Evolutionary conservation across 2,888 invertebrate genomes (phyloP).

Genomic region (Amblyjoppa proteus): DNA sequence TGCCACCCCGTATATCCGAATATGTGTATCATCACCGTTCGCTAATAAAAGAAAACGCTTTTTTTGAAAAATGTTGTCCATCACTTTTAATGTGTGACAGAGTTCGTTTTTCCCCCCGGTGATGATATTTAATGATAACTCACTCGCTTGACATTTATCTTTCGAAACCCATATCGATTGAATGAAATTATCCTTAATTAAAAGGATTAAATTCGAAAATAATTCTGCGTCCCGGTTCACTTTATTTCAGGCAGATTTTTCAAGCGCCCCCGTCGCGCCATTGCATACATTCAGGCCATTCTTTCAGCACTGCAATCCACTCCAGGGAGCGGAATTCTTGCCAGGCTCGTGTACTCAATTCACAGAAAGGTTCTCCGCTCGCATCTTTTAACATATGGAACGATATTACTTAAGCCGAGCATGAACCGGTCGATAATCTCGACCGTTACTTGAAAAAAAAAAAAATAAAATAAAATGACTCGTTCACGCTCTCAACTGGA

Average conservation of each 20-base stretch:
- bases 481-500: constrained; percentile 13
- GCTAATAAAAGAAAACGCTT: constrained; percentile 6
- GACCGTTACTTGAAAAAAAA: constrained; percentile 12
- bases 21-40: constrained; percentile 75
- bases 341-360: constrained; percentile 30
- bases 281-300: constrained; percentile 32
- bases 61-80: constrained; percentile 7
- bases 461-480: constrained; percentile 2
- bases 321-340: background rate
- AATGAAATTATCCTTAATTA: constrained; percentile 8
- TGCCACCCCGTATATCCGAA: constrained; percentile 75
- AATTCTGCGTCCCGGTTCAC: background rate
- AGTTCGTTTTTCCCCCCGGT: constrained; percentile 18
- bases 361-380: constrained; percentile 33
- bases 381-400: constrained; percentile 6
- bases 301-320: constrained; percentile 17
- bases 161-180: constrained; percentile 56
- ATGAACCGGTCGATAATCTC: constrained; percentile 32
- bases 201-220: background rate
- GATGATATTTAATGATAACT: constrained; percentile 65
- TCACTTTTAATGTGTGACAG: background rate
- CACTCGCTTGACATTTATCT: constrained; percentile 53
- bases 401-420: constrained; percentile 22
- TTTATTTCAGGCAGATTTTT: constrained; percentile 10
- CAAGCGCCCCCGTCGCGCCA: background rate